Evolutionary conservation across 1,140 invertebrate genomes (phyloP), one percentile per base, ranked within the genome.

Genomic region (Teleogryllus occipitalis): DNA sequence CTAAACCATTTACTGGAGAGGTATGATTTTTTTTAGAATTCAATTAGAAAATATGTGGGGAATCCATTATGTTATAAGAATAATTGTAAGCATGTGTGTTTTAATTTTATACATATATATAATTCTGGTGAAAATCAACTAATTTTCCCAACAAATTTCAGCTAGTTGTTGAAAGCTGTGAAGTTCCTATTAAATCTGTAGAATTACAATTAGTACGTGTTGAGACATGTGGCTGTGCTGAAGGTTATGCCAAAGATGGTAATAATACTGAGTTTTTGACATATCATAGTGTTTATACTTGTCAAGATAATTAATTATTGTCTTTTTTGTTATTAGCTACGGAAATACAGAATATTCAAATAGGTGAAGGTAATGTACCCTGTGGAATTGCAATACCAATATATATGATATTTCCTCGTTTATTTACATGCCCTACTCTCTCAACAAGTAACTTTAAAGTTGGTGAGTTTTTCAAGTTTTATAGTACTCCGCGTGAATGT

Each of bases 311-410:
- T 21, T 21, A 14, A 39, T 15, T 12, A 47, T 21, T 76, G 15
- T 47, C 8, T 76, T 77, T n/a, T 77, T 0, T 54, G 18, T 81
- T 88, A 88, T 80, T 85, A 97, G 96, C 96, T 6, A 98, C 97
- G 7, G 97, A 99, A 89, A 97, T 99, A 82, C 97, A 98, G 88
- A 98, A 97, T 85, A 97, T 98, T 85, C 97, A 99, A 89, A 94
- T 99, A 81, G 96, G 95, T 5, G 96, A 97, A 85, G 97, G 97
- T 39, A 95, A 98, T 87, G 91, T 97, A 75, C 89, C 90, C 76
- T 90, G 93, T 80, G 93, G 92, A 79, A 87, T 97, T 14, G 87
- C 92, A 75, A 93, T 99, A 84, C 97, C 97, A 27, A 95, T 99
- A 85, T 93, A 96, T 86, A 98, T 98, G 96, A 91, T 98, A 82